A percentile compares a stretch with the other conserved stretches of the same genome.
These are phyloP conservation scores for Hyalella azteca DNA, from an alignment of 2,888 invertebrate species.

Conservation along the genomic window DNA sequence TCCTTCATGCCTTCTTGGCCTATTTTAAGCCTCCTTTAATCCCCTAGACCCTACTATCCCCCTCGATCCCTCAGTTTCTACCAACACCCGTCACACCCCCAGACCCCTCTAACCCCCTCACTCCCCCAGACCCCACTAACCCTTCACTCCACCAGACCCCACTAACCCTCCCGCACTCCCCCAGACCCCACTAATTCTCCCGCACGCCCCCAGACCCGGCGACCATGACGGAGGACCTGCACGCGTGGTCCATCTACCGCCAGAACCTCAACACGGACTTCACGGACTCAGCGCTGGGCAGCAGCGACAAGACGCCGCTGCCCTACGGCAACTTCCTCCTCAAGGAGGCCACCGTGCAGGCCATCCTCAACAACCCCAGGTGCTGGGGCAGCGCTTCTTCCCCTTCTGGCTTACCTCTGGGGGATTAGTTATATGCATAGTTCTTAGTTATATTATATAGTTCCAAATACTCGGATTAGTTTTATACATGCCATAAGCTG, in stretches of 20 bases:
- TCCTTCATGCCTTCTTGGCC: no score
- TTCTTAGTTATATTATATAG: no score
- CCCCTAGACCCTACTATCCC: no score
- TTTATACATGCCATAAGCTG: no score
- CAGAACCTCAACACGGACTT: conserved; percentile 95
- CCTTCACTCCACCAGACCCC: neutral
- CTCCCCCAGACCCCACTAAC: neutral
- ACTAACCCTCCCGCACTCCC: neutral
- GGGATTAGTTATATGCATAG: no score
- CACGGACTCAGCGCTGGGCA: conserved; percentile 90
- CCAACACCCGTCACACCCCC: neutral
- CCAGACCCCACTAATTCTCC: neutral
- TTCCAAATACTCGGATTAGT: no score
- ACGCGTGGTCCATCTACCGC: conserved; percentile 90
- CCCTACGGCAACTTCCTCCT: conserved; percentile 94
- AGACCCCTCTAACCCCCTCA: neutral
- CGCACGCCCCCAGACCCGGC: neutral
- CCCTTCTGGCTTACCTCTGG: no score
- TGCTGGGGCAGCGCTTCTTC: no score
- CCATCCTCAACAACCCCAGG: conserved; percentile 62
- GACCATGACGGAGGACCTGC: conserved; percentile 81
- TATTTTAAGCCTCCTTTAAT: no score
- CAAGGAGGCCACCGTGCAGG: conserved; percentile 72
- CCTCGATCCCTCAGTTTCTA: neutral
- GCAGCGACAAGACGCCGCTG: conserved; percentile 88